Conservation (phyloP, 2,888 invertebrate species). For the Nysson spinosus region DNA sequence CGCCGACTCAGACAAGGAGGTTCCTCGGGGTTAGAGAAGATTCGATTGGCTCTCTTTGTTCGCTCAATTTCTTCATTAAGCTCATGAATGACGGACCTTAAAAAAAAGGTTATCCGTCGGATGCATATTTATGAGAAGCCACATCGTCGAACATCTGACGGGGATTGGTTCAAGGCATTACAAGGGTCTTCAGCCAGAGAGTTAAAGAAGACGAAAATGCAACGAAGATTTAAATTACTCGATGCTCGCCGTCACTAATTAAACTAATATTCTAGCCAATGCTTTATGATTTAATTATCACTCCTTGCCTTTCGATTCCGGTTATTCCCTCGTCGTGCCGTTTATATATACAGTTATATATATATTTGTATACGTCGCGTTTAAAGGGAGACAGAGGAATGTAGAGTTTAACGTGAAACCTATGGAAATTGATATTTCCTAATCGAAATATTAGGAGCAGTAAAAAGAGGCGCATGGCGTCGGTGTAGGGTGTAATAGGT, state of each 20-base stretch:
- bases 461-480: neutral
- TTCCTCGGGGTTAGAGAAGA: conserved; percentile 9
- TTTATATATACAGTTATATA: too few relatives aligned
- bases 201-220: conserved; percentile 23
- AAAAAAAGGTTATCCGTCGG: conserved; percentile 50
- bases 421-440: conserved; percentile 14
- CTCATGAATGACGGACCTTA: conserved; percentile 44
- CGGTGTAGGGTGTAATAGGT: neutral
- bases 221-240: conserved; percentile 35
- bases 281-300: conserved; percentile 39
- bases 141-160: conserved; percentile 36
- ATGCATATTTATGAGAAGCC: conserved; percentile 49
- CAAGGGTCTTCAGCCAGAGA: too few relatives aligned
- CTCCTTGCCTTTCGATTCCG: neutral
- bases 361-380: neutral
- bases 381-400: neutral
- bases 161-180: too few relatives aligned
- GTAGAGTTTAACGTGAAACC: neutral
- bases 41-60: conserved; percentile 36
- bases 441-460: neutral
- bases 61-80: conserved; percentile 40
- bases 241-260: conserved; percentile 47
- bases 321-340: too few relatives aligned
- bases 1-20: conserved; percentile 3
- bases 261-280: conserved; percentile 43